Conservation (phyloP, 2,888 invertebrate genomes). For the Rambutsinella grinnellia region DNA sequence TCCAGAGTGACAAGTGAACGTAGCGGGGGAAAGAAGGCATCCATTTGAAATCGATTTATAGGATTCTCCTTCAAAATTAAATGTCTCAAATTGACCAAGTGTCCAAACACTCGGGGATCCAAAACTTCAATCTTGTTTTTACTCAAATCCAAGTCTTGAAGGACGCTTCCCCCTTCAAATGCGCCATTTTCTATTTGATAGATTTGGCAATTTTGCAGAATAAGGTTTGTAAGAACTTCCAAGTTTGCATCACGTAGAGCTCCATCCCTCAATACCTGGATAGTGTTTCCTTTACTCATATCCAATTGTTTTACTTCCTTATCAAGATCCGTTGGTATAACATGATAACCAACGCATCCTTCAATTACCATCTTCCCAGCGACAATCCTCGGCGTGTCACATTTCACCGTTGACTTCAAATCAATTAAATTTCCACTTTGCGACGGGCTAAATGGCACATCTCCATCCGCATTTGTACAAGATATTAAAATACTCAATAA, state of each 20-base stretch:
- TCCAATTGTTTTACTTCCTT: conserved; percentile 7
- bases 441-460: too few species aligned
- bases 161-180: background rate
- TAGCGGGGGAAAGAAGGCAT: conserved; percentile 8
- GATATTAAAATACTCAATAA: too few species aligned
- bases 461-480: too few species aligned
- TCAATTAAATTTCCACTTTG: too few species aligned
- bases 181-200: conserved; percentile 12
- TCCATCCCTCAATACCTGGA: conserved; percentile 17
- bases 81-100: background rate
- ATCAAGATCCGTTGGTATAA: conserved; percentile 18
- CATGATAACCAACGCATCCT: conserved; percentile 3
- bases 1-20: background rate
- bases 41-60: conserved; percentile 9
- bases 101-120: conserved; percentile 20
- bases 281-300: conserved; percentile 14
- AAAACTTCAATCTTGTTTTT: conserved; percentile 19
- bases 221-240: background rate
- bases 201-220: conserved; percentile 31
- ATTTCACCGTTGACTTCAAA: background rate
- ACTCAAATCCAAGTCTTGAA: conserved; percentile 18
- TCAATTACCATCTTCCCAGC: background rate
- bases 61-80: conserved; percentile 9
- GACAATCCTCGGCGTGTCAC: background rate
- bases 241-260: background rate